Conservation (phyloP, 1,140 invertebrate species). For the Lutraria rhynchaena region DNA sequence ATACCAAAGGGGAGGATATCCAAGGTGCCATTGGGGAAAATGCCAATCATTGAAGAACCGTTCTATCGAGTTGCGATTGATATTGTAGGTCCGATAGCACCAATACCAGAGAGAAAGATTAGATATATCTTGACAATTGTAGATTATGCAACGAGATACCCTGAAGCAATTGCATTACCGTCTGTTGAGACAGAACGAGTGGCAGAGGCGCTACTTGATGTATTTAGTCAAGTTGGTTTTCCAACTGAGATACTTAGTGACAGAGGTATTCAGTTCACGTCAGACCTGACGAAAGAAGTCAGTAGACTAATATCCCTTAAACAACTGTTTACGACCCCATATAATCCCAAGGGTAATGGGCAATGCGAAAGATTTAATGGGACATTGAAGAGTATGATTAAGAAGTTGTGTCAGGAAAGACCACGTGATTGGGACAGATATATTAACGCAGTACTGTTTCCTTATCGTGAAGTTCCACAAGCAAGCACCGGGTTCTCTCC, state of each 20-base stretch:
- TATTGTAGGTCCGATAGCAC: slow-evolving; percentile 50
- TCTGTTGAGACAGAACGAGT: too few relatives aligned
- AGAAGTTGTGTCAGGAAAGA: slow-evolving; percentile 10
- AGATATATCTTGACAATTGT: slow-evolving; percentile 58
- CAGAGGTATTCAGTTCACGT: too few relatives aligned
- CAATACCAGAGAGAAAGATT: slow-evolving; percentile 41
- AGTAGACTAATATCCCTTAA: slow-evolving; percentile 10
- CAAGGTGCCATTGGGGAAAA: too few relatives aligned
- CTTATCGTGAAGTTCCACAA: slow-evolving; percentile 16
- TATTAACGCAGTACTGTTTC: slow-evolving; percentile 1
- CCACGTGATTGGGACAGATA: slow-evolving; percentile 16
- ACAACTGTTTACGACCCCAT: too few relatives aligned
- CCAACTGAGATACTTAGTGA: too few relatives aligned
- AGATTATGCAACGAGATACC: slow-evolving; percentile 66
- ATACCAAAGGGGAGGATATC: too few relatives aligned
- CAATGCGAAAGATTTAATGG: neutral
- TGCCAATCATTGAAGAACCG: too few relatives aligned
- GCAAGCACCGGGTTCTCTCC: too few relatives aligned
- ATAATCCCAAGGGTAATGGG: slow-evolving; percentile 11
- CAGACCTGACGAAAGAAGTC: slow-evolving; percentile 12
- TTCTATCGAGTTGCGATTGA: slow-evolving; percentile 65
- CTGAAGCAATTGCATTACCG: too few relatives aligned
- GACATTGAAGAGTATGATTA: too few relatives aligned
- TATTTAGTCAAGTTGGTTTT: slow-evolving; percentile 18
- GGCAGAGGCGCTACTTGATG: too few relatives aligned